phyloP scores from a whole-genome alignment of 1,140 invertebrate genomes.

The Octopus sinensis region DNA sequence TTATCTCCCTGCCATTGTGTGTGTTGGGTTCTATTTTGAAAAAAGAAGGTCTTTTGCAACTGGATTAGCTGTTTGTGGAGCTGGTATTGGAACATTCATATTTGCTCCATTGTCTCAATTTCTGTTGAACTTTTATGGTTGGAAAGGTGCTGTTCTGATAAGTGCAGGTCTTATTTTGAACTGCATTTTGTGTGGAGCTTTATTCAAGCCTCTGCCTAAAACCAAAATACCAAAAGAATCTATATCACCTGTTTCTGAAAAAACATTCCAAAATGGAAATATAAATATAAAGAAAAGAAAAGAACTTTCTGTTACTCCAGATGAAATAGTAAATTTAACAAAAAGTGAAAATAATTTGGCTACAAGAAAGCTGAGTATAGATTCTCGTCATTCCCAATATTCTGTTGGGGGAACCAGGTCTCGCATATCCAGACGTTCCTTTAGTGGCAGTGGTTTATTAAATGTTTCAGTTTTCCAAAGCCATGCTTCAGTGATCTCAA shows the following conservation, averaged over 20 bases:
- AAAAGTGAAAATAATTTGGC: background rate
- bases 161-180: conserved; percentile 75
- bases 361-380: no score
- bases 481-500: conserved; percentile 38
- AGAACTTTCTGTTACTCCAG: no score
- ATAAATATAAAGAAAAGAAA: background rate
- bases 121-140: conserved; percentile 45
- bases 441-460: conserved; percentile 78
- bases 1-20: conserved; percentile 88
- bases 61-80: conserved; percentile 69
- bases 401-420: background rate
- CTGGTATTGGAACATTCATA: conserved; percentile 52
- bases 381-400: background rate
- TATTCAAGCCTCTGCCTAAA: conserved; percentile 72
- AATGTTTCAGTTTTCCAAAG: conserved; percentile 63
- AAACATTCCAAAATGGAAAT: background rate
- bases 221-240: conserved; percentile 6
- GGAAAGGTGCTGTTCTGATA: conserved; percentile 69
- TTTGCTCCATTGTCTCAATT: conserved; percentile 47
- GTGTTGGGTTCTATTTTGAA: conserved; percentile 91
- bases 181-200: conserved; percentile 72
- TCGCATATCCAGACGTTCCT: conserved; percentile 68
- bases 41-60: conserved; percentile 84
- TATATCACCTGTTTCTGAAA: background rate
- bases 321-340: background rate